Conservation (phyloP, 2,113 vertebrate genomes). For the Peromyscus californicus region DNA sequence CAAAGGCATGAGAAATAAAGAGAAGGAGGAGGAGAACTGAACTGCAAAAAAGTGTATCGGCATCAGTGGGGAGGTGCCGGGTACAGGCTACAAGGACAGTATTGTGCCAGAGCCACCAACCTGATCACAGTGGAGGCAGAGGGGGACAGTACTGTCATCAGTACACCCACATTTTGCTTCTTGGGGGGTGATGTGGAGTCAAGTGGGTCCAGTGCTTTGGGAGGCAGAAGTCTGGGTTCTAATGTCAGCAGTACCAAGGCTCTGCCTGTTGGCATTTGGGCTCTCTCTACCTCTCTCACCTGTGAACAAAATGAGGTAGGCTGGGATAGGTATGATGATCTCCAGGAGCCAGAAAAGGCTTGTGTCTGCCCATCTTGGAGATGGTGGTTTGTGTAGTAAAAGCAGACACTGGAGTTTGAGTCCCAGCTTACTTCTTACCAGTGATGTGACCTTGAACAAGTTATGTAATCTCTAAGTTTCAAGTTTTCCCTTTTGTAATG, state of each 20-base stretch:
- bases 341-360: neutral
- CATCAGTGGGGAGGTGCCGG: neutral
- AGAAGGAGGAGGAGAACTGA: neutral
- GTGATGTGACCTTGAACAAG: neutral
- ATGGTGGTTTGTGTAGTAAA: neutral
- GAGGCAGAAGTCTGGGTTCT: neutral
- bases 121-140: neutral
- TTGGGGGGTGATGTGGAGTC: neutral
- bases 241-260: neutral
- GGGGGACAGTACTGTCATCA: neutral
- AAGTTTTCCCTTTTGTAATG: conserved; percentile 38
- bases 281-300: too few relatives aligned
- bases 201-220: neutral
- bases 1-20: neutral
- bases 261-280: neutral
- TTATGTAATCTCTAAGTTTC: conserved; percentile 16
- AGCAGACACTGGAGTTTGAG: neutral
- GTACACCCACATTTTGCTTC: accelerated
- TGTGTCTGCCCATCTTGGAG: neutral
- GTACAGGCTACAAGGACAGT: too few relatives aligned
- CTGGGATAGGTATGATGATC: neutral
- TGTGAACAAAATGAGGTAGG: neutral
- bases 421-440: neutral
- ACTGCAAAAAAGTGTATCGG: conserved; percentile 27
- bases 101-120: neutral